Percentiles rank a stretch among this genome's conserved stretches.
Conservation (phyloP, 2,113 vertebrate species). For the Spizaetus ornatus region DNA sequence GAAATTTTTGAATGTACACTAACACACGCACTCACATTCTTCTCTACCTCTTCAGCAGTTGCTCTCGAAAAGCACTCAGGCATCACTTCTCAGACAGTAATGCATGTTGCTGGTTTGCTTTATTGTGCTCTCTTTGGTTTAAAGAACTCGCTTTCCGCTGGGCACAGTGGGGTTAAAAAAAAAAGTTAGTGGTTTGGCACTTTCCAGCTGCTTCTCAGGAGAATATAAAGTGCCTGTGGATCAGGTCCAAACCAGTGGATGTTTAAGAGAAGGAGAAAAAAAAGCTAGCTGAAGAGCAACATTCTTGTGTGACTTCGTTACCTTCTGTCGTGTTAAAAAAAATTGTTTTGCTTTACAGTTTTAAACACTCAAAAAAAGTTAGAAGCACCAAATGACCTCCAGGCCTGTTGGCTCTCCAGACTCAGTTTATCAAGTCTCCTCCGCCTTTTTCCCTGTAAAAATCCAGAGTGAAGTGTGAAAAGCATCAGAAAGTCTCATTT, state of each 20-base stretch:
- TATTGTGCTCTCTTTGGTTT: not conserved
- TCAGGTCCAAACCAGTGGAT: conserved; percentile 73
- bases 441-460: conserved; percentile 73
- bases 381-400: conserved; percentile 72
- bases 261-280: conserved; percentile 59
- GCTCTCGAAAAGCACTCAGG: not conserved
- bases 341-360: conserved; percentile 59
- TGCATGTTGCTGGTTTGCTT: not conserved
- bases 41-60: not conserved
- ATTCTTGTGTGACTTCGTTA: conserved; percentile 72
- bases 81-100: not conserved
- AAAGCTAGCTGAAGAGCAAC: conserved; percentile 58
- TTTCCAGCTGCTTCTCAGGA: conserved; percentile 70
- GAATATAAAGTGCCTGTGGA: conserved; percentile 74
- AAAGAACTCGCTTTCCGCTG: conserved; percentile 27
- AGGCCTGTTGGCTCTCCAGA: conserved; percentile 70
- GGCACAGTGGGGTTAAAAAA: conserved; percentile 63
- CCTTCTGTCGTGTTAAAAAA: conserved; percentile 67
- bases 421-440: conserved; percentile 75
- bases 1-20: not conserved
- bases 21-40: not conserved
- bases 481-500: conserved; percentile 80
- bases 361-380: conserved; percentile 62
- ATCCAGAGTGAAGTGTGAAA: conserved; percentile 81
- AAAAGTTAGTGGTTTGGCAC: conserved; percentile 64